These are phyloP conservation scores for Scomberomorus guttatus DNA, from an alignment of 2,797 vertebrate genomes.

Conservation along the genomic window DNA sequence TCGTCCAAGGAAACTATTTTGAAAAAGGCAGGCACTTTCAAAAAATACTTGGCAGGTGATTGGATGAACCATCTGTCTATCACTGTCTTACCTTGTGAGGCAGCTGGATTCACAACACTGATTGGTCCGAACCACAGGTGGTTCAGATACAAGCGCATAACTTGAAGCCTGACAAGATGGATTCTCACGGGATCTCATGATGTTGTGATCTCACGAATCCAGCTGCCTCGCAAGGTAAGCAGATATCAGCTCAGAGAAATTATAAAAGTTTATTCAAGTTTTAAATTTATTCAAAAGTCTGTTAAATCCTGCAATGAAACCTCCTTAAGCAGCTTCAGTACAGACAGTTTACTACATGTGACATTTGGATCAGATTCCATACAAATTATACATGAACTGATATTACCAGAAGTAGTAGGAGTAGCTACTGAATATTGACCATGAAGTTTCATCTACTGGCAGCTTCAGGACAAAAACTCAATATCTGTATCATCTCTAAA, in stretches of 20 bases:
- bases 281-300: neutral
- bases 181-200: no score
- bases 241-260: neutral
- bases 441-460: conserved; percentile 1
- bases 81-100: no score
- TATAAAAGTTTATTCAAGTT: neutral
- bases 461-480: conserved; percentile 7
- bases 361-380: conserved; percentile 4
- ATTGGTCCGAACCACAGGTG: no score
- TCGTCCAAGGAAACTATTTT: no score
- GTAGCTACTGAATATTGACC: neutral
- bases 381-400: neutral
- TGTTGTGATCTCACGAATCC: no score
- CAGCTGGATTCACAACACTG: no score
- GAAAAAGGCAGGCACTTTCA: no score
- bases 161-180: no score
- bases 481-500: neutral
- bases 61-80: no score
- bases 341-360: neutral
- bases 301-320: neutral
- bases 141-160: no score
- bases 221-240: no score
- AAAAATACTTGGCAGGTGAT: no score
- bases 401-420: neutral
- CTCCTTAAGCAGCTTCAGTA: neutral